Evolutionary conservation across 2,888 invertebrate species (phyloP).

Genomic region (Hirtodrosophila histrioides): DNA sequence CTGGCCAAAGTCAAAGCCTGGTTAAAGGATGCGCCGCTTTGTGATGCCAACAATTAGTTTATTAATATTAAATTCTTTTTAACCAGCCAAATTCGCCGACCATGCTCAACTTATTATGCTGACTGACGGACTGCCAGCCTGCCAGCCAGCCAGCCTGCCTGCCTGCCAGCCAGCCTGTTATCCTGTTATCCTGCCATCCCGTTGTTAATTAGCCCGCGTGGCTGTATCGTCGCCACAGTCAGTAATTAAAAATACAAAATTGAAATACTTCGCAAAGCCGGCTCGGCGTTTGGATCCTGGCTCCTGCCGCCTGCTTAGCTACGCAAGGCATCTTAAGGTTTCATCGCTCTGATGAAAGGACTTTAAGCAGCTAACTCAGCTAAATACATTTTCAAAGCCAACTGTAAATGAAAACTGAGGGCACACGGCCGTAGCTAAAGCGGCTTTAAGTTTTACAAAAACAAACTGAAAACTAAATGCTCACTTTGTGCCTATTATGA

Average conservation of each 20-base stretch:
- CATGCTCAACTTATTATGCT: conserved; percentile 51
- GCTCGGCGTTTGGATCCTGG: neutral
- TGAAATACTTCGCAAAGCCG: conserved; percentile 22
- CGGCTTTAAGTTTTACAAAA: too few relatives aligned
- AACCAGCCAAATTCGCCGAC: conserved; percentile 18
- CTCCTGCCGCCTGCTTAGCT: conserved; percentile 3
- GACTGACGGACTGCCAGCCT: conserved; percentile 1
- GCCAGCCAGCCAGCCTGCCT: conserved; percentile 5
- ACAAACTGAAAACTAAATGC: too few relatives aligned
- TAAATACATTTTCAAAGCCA: conserved; percentile 24
- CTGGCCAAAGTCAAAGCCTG: conserved; percentile 25
- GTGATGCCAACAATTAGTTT: conserved; percentile 70
- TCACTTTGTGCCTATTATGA: too few relatives aligned
- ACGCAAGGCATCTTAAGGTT: conserved; percentile 23
- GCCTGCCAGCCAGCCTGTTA: conserved; percentile 12
- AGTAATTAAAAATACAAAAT: conserved; percentile 61
- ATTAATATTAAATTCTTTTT: conserved; percentile 63
- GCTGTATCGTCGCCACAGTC: conserved; percentile 34
- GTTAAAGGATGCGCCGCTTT: conserved; percentile 23
- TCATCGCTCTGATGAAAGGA: conserved; percentile 39
- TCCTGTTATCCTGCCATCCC: conserved; percentile 19
- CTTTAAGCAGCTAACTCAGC: conserved; percentile 16
- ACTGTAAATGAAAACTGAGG: conserved; percentile 20
- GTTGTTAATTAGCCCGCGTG: conserved; percentile 61
- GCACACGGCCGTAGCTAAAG: too few relatives aligned